These are phyloP conservation scores for Apolygus lucorum DNA, from an alignment of 1,140 invertebrate genomes.

Conservation along the genomic window DNA sequence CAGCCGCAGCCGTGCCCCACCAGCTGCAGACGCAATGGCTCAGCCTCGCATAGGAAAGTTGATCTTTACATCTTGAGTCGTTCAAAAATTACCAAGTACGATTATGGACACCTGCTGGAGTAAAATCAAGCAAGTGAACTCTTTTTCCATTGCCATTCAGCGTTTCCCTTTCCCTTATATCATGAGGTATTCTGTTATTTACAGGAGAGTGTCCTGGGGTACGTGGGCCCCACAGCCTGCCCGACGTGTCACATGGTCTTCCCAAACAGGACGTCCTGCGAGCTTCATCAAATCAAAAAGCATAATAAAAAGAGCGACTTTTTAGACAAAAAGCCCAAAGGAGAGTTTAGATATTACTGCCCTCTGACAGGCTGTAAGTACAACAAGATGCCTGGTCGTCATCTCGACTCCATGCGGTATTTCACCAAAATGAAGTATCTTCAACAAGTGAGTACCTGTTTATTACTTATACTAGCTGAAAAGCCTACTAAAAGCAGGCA, in stretches of 20 bases:
- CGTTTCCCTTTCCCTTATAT: too few relatives aligned
- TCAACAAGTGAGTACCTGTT: constrained; percentile 24
- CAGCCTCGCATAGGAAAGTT: too few relatives aligned
- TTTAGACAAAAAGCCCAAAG: not conserved
- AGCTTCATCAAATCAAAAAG: constrained; percentile 25
- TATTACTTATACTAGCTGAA: too few relatives aligned
- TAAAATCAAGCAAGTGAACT: too few relatives aligned
- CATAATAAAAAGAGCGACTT: constrained; percentile 16
- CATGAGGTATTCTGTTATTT: not conserved
- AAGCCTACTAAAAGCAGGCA: too few relatives aligned
- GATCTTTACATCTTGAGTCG: too few relatives aligned
- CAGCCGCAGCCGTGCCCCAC: too few relatives aligned
- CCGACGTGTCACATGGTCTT: constrained; percentile 13
- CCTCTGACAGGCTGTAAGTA: constrained; percentile 23
- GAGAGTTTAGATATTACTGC: constrained; percentile 8
- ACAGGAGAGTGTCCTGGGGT: not conserved
- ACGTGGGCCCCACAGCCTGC: constrained; percentile 3
- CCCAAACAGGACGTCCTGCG: constrained; percentile 10
- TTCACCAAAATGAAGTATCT: constrained; percentile 26
- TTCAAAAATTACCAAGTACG: too few relatives aligned
- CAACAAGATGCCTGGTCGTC: not conserved
- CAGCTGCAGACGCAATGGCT: too few relatives aligned
- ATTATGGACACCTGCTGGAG: too few relatives aligned
- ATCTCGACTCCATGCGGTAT: not conserved
- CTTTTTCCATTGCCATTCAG: too few relatives aligned